Percentiles rank a stretch among this genome's conserved stretches.
Evolutionary conservation across 1,140 invertebrate species (phyloP).

Genomic region (Heliconius nattereri): DNA sequence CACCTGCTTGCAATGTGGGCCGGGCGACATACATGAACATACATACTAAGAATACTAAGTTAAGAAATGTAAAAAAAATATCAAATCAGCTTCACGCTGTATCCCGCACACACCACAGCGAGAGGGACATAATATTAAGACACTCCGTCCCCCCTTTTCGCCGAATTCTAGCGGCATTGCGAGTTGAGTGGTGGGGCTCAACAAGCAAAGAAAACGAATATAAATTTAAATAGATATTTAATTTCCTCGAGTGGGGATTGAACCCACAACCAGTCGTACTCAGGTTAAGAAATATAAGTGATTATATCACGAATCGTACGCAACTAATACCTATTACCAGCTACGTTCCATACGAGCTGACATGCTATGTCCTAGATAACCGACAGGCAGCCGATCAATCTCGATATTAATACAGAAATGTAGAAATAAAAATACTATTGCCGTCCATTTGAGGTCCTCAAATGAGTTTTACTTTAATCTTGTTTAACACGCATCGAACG

Average conservation of each 20-base stretch:
- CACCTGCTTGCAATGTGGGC: slow-evolving; percentile 73
- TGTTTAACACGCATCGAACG: not conserved
- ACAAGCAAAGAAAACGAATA: too few relatives aligned
- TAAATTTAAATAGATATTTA: too few relatives aligned
- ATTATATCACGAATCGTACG: slow-evolving; percentile 72
- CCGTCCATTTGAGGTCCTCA: slow-evolving; percentile 40
- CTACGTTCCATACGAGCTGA: slow-evolving; percentile 64
- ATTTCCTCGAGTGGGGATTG: too few relatives aligned
- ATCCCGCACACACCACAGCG: too few relatives aligned
- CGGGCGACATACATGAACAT: slow-evolving; percentile 43
- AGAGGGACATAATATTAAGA: too few relatives aligned
- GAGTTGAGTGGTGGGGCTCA: too few relatives aligned
- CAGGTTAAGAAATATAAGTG: slow-evolving; percentile 51
- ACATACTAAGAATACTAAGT: slow-evolving; percentile 41
- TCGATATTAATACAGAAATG: slow-evolving; percentile 55
- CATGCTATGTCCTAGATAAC: slow-evolving; percentile 76
- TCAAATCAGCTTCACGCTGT: too few relatives aligned
- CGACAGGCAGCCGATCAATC: slow-evolving; percentile 63
- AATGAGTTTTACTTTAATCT: slow-evolving; percentile 33
- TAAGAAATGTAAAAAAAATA: slow-evolving; percentile 40
- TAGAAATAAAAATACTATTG: slow-evolving; percentile 55
- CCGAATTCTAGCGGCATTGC: too few relatives aligned
- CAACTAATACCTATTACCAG: slow-evolving; percentile 35
- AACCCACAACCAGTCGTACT: too few relatives aligned
- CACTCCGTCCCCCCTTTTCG: too few relatives aligned